A percentile compares a stretch with the other conserved stretches of the same genome.
Conservation (phyloP, 1,140 invertebrate genomes). For the Stratiolaelaps scimitus region DNA sequence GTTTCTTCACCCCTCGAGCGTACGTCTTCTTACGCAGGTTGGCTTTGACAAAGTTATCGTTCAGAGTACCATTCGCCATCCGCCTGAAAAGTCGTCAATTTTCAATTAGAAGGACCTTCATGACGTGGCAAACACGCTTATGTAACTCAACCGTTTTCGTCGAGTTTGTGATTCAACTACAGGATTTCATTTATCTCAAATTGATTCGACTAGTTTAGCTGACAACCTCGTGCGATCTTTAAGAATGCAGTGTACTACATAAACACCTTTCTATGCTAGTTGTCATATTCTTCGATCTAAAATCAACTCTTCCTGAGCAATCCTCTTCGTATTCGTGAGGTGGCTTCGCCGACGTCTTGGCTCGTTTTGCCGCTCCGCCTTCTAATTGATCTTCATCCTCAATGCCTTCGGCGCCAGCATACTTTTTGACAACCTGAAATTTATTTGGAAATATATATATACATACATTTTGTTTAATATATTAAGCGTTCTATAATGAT, state of each 20-base stretch:
- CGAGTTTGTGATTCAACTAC: too few species aligned
- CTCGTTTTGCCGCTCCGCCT: too few species aligned
- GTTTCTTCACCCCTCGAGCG: conserved; percentile 49
- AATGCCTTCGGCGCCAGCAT: background rate
- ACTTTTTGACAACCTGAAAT: background rate
- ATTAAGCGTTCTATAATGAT: too few species aligned
- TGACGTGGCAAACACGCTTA: too few species aligned
- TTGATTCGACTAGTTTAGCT: too few species aligned
- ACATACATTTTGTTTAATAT: too few species aligned
- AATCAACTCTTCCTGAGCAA: background rate
- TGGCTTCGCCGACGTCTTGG: background rate
- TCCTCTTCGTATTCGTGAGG: background rate
- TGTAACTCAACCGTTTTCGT: too few species aligned
- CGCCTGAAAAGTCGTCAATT: conserved; percentile 33
- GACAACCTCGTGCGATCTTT: too few species aligned
- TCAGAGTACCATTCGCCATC: conserved; percentile 53
- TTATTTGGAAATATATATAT: too few species aligned
- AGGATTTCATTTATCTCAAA: too few species aligned
- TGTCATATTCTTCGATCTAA: background rate
- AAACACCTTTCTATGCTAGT: conserved; percentile 18
- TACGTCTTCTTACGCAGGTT: conserved; percentile 83
- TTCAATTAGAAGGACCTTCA: too few species aligned
- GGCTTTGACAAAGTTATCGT: conserved; percentile 77
- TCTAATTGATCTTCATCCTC: background rate
- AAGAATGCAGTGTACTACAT: too few species aligned